These are phyloP conservation scores for Cecropterus lyciades DNA, from an alignment of 1,140 invertebrate genomes.

Conservation along the genomic window DNA sequence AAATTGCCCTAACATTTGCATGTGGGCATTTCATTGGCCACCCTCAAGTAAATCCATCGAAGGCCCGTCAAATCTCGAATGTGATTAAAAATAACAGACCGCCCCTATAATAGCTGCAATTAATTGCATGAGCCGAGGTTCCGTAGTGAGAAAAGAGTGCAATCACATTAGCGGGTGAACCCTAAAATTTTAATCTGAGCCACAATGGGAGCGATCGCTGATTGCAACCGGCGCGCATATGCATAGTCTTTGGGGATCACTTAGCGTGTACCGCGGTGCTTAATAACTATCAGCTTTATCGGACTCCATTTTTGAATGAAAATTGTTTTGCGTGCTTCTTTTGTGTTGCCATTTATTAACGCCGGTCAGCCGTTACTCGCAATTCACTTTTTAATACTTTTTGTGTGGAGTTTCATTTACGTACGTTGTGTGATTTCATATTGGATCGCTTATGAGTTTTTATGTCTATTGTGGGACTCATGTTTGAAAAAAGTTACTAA, in stretches of 20 bases:
- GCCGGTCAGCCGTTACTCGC: constrained; percentile 34
- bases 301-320: constrained; percentile 34
- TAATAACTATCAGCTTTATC: constrained; percentile 32
- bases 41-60: constrained; percentile 9
- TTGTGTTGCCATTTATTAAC: constrained; percentile 30
- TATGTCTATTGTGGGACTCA: constrained; percentile 6
- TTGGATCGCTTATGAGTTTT: constrained; percentile 22
- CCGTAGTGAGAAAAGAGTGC: constrained; percentile 71
- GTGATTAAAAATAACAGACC: constrained; percentile 75
- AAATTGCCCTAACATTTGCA: constrained; percentile 27
- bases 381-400: constrained; percentile 38
- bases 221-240: constrained; percentile 79
- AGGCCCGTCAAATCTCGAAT: constrained; percentile 56
- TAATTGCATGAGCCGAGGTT: constrained; percentile 63
- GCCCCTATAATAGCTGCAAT: constrained; percentile 64
- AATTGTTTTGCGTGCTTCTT: constrained; percentile 30
- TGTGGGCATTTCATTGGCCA: constrained; percentile 22
- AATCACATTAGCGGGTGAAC: constrained; percentile 83
- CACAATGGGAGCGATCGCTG: constrained; percentile 80
- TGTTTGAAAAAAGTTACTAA: neutral
- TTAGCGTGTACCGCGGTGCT: constrained; percentile 63
- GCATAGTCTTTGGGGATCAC: constrained; percentile 81
- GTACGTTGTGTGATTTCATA: constrained; percentile 27
- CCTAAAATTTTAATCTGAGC: constrained; percentile 83
- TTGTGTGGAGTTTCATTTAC: constrained; percentile 31